A percentile compares a stretch with the other conserved stretches of the same genome.
Evolutionary conservation across 1,140 invertebrate species (phyloP).

Genomic region (Andrena cerasifolii): DNA sequence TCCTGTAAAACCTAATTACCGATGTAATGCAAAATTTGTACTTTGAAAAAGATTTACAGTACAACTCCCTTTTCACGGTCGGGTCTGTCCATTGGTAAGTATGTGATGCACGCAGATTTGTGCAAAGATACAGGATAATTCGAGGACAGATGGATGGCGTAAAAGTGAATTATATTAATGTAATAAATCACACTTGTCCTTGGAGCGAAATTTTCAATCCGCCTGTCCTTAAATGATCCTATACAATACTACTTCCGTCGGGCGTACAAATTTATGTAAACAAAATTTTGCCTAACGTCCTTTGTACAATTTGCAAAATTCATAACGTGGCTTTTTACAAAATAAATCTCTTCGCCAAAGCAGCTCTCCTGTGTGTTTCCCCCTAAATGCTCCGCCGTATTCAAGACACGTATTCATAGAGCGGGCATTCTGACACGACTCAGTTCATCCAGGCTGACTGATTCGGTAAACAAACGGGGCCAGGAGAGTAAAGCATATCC

Average conservation of each 20-base stretch:
- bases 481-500: conserved; percentile 77
- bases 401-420: neutral
- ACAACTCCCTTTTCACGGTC: neutral
- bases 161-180: conserved; percentile 73
- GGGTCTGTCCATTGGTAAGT: neutral
- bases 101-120: conserved; percentile 43
- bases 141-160: conserved; percentile 61
- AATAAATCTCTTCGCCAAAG: neutral
- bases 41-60: conserved; percentile 27
- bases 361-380: conserved; percentile 69
- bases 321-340: neutral
- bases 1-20: conserved; percentile 7
- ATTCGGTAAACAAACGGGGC: conserved; percentile 66
- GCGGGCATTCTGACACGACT: conserved; percentile 47
- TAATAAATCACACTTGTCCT: conserved; percentile 62
- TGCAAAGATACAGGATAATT: conserved; percentile 55
- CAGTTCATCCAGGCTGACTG: conserved; percentile 74
- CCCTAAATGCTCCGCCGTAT: conserved; percentile 46
- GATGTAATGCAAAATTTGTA: conserved; percentile 13
- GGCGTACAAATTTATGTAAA: conserved; percentile 2
- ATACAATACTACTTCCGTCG: neutral
- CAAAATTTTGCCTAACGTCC: neutral
- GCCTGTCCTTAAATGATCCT: conserved; percentile 34
- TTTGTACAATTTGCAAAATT: conserved; percentile 14
- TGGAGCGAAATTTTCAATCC: neutral